phyloP scores from a whole-genome alignment of 2,888 invertebrate species.

The Agrochola lota region DNA sequence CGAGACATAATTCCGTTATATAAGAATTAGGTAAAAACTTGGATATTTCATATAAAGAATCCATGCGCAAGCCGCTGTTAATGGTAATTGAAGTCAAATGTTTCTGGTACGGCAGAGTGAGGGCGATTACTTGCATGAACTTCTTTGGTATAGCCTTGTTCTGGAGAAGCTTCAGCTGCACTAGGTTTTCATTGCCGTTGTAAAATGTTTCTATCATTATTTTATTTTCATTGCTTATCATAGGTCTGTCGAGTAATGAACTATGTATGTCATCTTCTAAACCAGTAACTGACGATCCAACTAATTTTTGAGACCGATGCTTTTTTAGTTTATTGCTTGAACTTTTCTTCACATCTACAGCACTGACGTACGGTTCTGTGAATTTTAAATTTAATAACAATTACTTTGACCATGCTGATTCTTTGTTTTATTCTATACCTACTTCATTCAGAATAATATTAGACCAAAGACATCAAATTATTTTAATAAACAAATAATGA shows the following conservation, averaged over 20 bases:
- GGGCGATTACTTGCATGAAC: constrained; percentile 72
- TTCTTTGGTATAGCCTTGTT: constrained; percentile 71
- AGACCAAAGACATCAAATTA: too few relatives aligned
- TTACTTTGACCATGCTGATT: background rate
- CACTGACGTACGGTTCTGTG: background rate
- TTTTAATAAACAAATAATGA: background rate
- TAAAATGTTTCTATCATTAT: constrained; percentile 66
- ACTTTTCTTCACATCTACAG: background rate
- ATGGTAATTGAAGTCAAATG: constrained; percentile 70
- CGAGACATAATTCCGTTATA: constrained; percentile 78
- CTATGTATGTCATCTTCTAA: background rate
- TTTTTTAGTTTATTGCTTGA: fast-evolving
- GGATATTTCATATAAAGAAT: constrained; percentile 73
- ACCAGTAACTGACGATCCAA: background rate
- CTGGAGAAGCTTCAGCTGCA: constrained; percentile 73
- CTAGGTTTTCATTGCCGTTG: constrained; percentile 69
- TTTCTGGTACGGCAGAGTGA: constrained; percentile 72
- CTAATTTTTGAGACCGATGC: background rate
- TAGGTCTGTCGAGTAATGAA: background rate
- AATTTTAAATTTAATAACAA: too few relatives aligned
- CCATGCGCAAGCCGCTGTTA: constrained; percentile 69
- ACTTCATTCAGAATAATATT: background rate
- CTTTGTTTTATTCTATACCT: background rate
- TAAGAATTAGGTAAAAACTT: constrained; percentile 71
- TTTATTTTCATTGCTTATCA: background rate